These are phyloP conservation scores for Tokudaia muenninki DNA, from an alignment of 2,797 vertebrate genomes.

Conservation along the genomic window DNA sequence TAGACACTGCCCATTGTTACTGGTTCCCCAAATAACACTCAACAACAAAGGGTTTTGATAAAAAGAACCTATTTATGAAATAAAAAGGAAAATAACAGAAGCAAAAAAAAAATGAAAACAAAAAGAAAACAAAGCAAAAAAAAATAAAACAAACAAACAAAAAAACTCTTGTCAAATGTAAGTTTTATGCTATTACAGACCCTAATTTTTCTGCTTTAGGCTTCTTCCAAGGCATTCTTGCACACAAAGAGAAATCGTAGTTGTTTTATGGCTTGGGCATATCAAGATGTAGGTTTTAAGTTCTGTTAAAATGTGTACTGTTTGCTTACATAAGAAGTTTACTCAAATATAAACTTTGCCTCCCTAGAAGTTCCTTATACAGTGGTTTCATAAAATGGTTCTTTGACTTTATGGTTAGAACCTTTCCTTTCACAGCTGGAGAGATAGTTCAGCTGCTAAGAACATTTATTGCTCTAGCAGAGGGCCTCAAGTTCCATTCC, in stretches of 20 bases:
- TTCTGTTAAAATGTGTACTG: not conserved
- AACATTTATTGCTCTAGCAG: not conserved
- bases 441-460: not conserved
- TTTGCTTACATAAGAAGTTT: not conserved
- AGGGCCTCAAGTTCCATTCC: not conserved
- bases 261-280: not conserved
- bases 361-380: not conserved
- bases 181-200: not conserved
- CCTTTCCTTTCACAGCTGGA: not conserved
- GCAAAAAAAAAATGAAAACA: not conserved
- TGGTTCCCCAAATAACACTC: not conserved
- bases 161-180: constrained; percentile 12
- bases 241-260: not conserved
- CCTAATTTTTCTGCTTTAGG: not conserved
- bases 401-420: not conserved
- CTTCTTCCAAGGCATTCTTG: constrained; percentile 7
- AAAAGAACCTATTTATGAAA: constrained; percentile 9
- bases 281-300: not conserved
- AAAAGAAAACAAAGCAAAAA: not conserved
- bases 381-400: not conserved
- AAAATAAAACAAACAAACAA: not conserved
- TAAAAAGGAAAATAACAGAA: not conserved
- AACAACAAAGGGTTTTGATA: not conserved
- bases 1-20: not conserved
- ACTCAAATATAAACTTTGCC: not conserved